A percentile compares a stretch with the other conserved stretches of the same genome.
Evolutionary conservation across 2,888 invertebrate genomes (phyloP).

Genomic region (Himalopsyche tibetana): DNA sequence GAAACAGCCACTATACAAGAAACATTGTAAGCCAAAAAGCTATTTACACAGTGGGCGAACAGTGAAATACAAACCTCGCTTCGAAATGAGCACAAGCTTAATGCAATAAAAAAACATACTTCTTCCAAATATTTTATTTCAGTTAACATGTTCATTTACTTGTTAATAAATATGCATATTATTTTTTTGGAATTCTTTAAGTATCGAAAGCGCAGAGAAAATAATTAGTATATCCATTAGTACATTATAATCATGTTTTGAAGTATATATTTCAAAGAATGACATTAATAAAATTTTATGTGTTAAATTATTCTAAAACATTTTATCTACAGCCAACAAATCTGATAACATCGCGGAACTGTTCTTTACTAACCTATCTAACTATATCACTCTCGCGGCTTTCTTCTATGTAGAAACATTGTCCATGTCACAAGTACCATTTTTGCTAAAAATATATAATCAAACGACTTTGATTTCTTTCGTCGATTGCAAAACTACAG

Average conservation of each 20-base stretch:
- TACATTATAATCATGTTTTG: constrained; percentile 44
- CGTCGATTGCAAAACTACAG: constrained; percentile 36
- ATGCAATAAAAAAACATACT: constrained; percentile 40
- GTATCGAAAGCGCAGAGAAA: constrained; percentile 43
- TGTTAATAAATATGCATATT: constrained; percentile 37
- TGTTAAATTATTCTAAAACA: constrained; percentile 58
- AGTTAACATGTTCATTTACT: constrained; percentile 42
- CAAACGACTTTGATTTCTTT: constrained; percentile 39
- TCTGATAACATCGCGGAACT: constrained; percentile 56
- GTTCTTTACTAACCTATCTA: constrained; percentile 48
- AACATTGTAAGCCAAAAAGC: constrained; percentile 44
- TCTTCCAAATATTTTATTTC: constrained; percentile 43
- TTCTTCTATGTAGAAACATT: constrained; percentile 37
- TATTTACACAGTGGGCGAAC: constrained; percentile 37
- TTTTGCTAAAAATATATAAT: constrained; percentile 61
- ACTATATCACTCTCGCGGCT: constrained; percentile 44
- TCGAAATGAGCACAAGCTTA: constrained; percentile 20
- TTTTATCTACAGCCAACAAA: constrained; percentile 62
- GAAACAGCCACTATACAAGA: constrained; percentile 23
- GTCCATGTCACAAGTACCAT: constrained; percentile 43
- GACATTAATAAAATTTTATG: constrained; percentile 47
- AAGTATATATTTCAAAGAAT: constrained; percentile 44
- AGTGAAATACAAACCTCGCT: constrained; percentile 42
- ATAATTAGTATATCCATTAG: constrained; percentile 30
- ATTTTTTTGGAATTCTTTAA: constrained; percentile 10